A percentile compares a stretch with the other conserved stretches of the same genome.
Evolutionary conservation across 2,797 vertebrate species (phyloP).

Genomic region (Bradypus variegatus): DNA sequence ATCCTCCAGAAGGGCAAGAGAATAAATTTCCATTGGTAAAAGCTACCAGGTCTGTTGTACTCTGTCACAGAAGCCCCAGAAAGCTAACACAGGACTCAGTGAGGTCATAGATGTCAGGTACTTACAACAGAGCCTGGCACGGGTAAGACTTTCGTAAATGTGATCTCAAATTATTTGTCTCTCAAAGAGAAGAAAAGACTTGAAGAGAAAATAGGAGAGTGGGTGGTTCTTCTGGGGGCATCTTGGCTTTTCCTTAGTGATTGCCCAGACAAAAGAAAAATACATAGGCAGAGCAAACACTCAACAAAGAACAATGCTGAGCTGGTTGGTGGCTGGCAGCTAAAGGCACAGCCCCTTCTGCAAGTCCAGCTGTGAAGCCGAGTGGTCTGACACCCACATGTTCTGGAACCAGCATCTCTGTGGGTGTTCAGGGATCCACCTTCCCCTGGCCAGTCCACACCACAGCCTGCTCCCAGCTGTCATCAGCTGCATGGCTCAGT

Average conservation of each 20-base stretch:
- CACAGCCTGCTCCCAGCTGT: neutral
- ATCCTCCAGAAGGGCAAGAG: too few species aligned
- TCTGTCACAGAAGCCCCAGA: too few species aligned
- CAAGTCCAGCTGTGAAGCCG: neutral
- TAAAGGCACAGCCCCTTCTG: neutral
- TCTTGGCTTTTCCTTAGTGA: neutral
- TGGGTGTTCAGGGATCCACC: neutral
- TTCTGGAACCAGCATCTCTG: neutral
- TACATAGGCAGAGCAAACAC: neutral
- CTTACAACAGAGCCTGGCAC: neutral
- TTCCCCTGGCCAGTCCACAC: neutral
- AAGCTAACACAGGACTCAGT: too few species aligned
- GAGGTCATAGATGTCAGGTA: neutral
- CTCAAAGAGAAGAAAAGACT: neutral
- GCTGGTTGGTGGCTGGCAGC: neutral
- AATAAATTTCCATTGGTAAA: too few species aligned
- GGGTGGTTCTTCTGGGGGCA: neutral
- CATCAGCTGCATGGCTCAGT: neutral
- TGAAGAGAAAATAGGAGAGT: neutral
- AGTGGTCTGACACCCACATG: rapidly evolving
- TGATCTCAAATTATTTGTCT: neutral
- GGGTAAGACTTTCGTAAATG: neutral
- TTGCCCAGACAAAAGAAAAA: neutral
- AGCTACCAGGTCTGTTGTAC: too few species aligned
- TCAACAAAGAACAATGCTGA: neutral